These are phyloP conservation scores for Gracilinanus agilis DNA, from an alignment of 2,113 vertebrate genomes.

Conservation along the genomic window DNA sequence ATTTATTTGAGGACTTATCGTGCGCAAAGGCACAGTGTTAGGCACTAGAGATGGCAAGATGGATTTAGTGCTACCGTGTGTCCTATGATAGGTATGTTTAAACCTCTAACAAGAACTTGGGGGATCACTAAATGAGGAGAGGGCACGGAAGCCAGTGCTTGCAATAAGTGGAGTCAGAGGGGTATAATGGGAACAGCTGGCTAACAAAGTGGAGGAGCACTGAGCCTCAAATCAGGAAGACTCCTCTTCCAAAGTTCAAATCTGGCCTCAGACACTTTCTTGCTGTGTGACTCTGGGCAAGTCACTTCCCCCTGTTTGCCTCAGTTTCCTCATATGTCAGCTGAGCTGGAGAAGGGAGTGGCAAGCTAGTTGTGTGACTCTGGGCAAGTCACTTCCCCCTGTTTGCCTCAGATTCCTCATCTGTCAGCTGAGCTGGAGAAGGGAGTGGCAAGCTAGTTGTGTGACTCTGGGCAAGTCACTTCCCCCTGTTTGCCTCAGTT, in stretches of 20 bases:
- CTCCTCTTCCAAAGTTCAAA: too few species aligned
- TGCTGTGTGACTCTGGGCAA: too few species aligned
- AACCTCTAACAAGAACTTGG: not conserved
- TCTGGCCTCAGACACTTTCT: too few species aligned
- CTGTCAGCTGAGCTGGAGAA: too few species aligned
- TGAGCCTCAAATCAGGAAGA: too few species aligned
- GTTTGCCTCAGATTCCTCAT: too few species aligned
- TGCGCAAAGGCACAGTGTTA: not conserved
- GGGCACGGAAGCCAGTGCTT: not conserved
- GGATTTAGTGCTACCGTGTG: not conserved
- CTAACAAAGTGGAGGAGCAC: not conserved
- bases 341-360: not conserved
- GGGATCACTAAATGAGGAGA: not conserved
- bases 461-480: too few species aligned
- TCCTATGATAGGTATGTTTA: not conserved
- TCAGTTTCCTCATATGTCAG: not conserved
- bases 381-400: too few species aligned
- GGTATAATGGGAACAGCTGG: not conserved
- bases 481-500: too few species aligned
- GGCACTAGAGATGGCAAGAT: not conserved
- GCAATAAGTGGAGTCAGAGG: not conserved
- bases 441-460: too few species aligned
- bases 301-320: too few species aligned
- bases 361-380: too few species aligned
- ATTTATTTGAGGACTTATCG: not conserved